Evolutionary conservation across 2,113 vertebrate species (phyloP).

Genomic region (Tragelaphus imberbis): DNA sequence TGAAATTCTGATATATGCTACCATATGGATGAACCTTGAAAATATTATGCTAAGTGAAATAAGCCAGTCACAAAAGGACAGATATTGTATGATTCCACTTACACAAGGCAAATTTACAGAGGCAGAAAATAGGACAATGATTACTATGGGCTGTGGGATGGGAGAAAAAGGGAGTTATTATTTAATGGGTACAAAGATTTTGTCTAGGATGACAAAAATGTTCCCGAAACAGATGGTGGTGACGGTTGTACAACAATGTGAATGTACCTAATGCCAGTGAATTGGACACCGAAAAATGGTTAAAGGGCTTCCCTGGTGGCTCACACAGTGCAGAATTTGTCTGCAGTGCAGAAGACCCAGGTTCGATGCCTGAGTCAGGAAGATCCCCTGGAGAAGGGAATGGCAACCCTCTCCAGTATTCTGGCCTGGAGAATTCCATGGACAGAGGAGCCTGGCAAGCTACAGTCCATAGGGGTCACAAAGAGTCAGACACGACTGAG

Average conservation of each 20-base stretch:
- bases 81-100: neutral
- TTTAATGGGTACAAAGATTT: neutral
- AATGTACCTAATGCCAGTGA: neutral
- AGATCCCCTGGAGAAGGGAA: no score
- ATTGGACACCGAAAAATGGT: neutral
- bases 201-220: neutral
- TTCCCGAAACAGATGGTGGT: neutral
- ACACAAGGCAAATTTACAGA: neutral
- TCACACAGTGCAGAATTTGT: no score
- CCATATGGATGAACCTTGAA: no score
- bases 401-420: no score
- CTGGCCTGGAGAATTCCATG: neutral
- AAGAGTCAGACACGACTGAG: neutral
- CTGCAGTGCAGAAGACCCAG: no score
- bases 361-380: no score
- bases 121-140: neutral
- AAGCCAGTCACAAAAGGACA: neutral
- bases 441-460: neutral
- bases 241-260: neutral
- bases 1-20: neutral
- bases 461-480: neutral
- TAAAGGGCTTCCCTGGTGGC: neutral
- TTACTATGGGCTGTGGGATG: neutral
- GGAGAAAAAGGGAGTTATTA: neutral
- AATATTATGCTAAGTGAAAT: neutral